Evolutionary conservation across 2,113 vertebrate genomes (phyloP), one percentile per base, ranked within the genome.

Genomic region (Serilophus lunatus): DNA sequence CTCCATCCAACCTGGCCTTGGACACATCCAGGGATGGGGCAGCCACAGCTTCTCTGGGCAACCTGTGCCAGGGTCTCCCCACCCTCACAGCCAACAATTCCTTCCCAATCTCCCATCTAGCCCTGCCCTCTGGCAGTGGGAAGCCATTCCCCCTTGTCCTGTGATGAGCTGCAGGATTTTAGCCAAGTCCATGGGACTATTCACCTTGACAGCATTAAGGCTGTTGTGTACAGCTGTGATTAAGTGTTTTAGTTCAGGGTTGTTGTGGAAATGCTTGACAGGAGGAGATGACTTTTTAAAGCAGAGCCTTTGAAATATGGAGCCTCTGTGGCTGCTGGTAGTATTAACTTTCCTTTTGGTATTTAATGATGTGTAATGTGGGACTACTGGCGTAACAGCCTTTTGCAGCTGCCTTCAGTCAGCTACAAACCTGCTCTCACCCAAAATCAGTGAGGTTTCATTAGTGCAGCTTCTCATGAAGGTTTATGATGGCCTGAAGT

Each of bases 1-100:
- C 8, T 28, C 38, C 0, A 0, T 60, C 45, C 60, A 75, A 0
- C n/a, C 38, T 68, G 78, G 13, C n/a, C 38, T 35, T 3, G 61
- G n/a, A 0, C 86, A 61, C 5, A 60, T 0, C 38, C 78, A 89
- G 61, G 47, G 47, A 25, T 89, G 53, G 69, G 38, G 4, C 69
- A 82, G 53, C 61, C n/a, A 3, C 78, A 75, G 61, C 69, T 81
- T 6, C 59, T 65, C 59, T 72, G 68, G 51, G 15, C 14, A 88
- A 11, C 36, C 59, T 80, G 31, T 5, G 42, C 59, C 68, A 68
- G 28, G 26, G 15, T 69, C 61, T 82, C 0, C 1, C 28, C 53
- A 75, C 16, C n/a, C 45, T 82, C 53, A 0, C 38, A 82, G 5
- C 0, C 5, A 47, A 2, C 0, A 82, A 54, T 82, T 54, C 24